phyloP scores from a whole-genome alignment of 2,888 invertebrate species.

The Minunthozetes semirufus region DNA sequence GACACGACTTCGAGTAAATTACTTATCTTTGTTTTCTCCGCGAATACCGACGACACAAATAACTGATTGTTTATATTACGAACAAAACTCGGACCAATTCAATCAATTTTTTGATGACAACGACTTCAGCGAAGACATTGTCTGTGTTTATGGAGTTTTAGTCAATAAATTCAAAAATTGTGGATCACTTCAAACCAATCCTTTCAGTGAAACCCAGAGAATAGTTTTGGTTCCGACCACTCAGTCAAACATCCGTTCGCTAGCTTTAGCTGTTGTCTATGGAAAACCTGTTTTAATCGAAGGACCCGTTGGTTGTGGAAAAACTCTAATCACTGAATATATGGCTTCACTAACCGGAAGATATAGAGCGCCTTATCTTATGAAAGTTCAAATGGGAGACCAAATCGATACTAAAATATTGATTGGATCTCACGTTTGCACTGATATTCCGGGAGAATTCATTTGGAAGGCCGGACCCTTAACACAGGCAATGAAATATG shows the following conservation, averaged over 20 bases:
- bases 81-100: not conserved
- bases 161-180: conserved; percentile 12
- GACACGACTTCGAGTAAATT: conserved; percentile 10
- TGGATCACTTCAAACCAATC: not conserved
- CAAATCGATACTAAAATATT: conserved; percentile 91
- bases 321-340: conserved; percentile 81
- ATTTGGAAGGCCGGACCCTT: conserved; percentile 92
- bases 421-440: conserved; percentile 85
- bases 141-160: conserved; percentile 33
- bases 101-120: conserved; percentile 15
- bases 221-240: conserved; percentile 37
- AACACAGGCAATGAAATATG: conserved; percentile 71
- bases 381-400: conserved; percentile 89
- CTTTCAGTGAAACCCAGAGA: not conserved
- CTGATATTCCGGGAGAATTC: conserved; percentile 95
- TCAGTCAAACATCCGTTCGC: conserved; percentile 30
- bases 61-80: not conserved
- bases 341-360: conserved; percentile 70
- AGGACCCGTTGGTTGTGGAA: conserved; percentile 90
- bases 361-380: conserved; percentile 53
- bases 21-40: not conserved
- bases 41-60: conserved; percentile 15
- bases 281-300: conserved; percentile 62
- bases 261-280: conserved; percentile 48
- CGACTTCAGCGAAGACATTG: conserved; percentile 31